Conservation (phyloP, 2,797 vertebrate species). For the Lacerta bilineata region DNA sequence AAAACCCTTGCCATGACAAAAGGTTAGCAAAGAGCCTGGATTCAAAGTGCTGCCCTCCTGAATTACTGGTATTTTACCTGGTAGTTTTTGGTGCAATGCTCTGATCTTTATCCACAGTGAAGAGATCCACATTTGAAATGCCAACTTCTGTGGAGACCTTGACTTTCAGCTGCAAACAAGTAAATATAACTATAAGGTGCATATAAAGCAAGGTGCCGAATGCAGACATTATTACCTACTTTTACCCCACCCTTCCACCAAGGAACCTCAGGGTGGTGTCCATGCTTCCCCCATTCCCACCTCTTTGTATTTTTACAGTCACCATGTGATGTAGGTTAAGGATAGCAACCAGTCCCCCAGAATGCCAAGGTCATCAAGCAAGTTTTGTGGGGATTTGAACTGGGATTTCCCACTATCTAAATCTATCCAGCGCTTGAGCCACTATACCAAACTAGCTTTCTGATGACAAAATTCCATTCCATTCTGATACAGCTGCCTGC, state of each 20-base stretch:
- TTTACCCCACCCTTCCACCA: too few species aligned
- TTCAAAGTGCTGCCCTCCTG: background rate
- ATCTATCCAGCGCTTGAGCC: background rate
- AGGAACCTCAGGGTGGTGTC: background rate
- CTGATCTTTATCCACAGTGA: slow-evolving; percentile 98
- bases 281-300: background rate
- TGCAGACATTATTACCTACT: background rate
- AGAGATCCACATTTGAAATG: slow-evolving; percentile 95
- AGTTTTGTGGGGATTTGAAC: background rate
- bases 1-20: background rate
- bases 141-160: slow-evolving; percentile 98
- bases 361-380: background rate
- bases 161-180: slow-evolving; percentile 89
- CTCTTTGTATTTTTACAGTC: background rate
- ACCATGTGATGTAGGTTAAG: background rate
- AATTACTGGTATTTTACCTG: slow-evolving; percentile 76
- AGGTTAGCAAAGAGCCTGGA: background rate
- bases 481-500: background rate
- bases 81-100: slow-evolving; percentile 97
- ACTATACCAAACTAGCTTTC: background rate
- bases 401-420: background rate
- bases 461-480: background rate
- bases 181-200: background rate
- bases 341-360: background rate
- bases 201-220: background rate